Percentiles rank a stretch among this genome's conserved stretches.
These are phyloP conservation scores for Lordiphosa fenestrarum DNA, from an alignment of 2,888 invertebrate genomes.

Conservation along the genomic window DNA sequence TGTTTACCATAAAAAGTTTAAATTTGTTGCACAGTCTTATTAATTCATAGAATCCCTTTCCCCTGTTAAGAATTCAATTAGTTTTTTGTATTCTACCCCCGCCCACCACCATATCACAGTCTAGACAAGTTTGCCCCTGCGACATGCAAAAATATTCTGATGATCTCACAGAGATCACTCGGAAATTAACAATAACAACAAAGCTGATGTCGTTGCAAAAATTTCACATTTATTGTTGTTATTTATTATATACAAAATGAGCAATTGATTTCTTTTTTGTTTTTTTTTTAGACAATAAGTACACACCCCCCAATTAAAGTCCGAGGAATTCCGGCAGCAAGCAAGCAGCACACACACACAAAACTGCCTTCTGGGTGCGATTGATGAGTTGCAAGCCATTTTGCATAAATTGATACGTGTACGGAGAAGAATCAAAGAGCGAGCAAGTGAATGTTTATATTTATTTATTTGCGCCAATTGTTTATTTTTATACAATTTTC, in stretches of 20 bases:
- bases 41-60: too few relatives aligned
- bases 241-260: conserved; percentile 29
- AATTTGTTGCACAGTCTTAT: too few relatives aligned
- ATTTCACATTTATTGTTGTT: conserved; percentile 31
- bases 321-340: conserved; percentile 28
- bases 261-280: conserved; percentile 46
- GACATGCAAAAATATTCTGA: conserved; percentile 31
- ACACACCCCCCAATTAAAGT: conserved; percentile 17
- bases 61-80: too few relatives aligned
- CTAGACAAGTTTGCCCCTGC: not conserved
- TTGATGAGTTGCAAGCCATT: conserved; percentile 46
- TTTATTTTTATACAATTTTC: conserved; percentile 69
- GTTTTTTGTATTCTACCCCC: too few relatives aligned
- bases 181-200: conserved; percentile 19
- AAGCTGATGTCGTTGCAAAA: conserved; percentile 18
- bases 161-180: conserved; percentile 62
- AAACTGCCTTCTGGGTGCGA: conserved; percentile 27
- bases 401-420: conserved; percentile 29
- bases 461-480: conserved; percentile 46
- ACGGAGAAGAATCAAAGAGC: not conserved
- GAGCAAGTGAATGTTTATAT: conserved; percentile 26
- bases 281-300: not conserved
- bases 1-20: too few relatives aligned
- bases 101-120: too few relatives aligned
- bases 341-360: conserved; percentile 15